Evolutionary conservation across 2,888 invertebrate genomes (phyloP), one percentile per base, ranked within the genome.

Genomic region (Clepsis dumicolana): DNA sequence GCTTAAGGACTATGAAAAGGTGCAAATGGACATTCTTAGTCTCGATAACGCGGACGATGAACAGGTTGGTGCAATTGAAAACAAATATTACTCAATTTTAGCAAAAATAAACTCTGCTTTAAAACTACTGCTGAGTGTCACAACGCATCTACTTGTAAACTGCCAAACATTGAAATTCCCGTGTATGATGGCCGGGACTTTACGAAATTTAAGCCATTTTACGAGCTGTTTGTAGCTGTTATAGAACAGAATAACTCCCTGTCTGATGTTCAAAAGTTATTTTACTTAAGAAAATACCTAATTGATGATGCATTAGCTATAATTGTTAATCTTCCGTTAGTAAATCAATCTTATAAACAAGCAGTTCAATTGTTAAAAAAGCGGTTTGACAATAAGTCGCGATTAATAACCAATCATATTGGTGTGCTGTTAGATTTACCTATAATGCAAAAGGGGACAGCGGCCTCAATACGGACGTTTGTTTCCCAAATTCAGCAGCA

Each of bases 151-250:
- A 35, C 54, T 10, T 70, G 66, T 38, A 74, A 72, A 38, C 53
- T 72, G 4, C 74, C 74, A 1, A 70, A 61, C 38, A 54, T 72
- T 10, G 72, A 72, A 18, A 65, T 74, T 16, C 66, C 67, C 2
- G 7, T 35, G 3, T 71, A 65, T 70, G 54, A 60, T 60, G 70
- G 72, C 0, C 69, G 64, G 48, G 68, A 71, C 48, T 70, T 71
- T 29, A 71, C 72, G 3, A 65, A 72, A 59, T 73, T 21, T 24
- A 71, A 21, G 10, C 71, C 72, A 0, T 71, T 74, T 52, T 32
- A 63, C 35, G 72, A 74, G 7, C 41, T 72, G 1, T 74, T 74
- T 54, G 69, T n/a, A 14, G 74, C 74, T 38, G 65, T 74, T 4
- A 73, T 74, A n/a, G 62, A 73, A n/a, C 72, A 63, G 8, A 71